Evolutionary conservation across 1,140 invertebrate species (phyloP).

Genomic region (Idris sp.): DNA sequence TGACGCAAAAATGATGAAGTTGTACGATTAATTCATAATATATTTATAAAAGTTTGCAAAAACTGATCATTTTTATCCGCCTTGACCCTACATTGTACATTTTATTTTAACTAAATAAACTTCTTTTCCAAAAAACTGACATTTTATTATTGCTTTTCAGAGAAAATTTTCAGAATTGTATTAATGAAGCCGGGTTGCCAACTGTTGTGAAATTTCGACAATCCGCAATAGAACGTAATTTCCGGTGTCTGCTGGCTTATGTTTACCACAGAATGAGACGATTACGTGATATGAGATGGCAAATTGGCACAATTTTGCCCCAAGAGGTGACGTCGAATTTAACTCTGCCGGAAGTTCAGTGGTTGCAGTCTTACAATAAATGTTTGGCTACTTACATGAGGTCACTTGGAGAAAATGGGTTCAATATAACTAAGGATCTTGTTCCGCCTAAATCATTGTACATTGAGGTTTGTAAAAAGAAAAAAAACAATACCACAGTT

Average conservation of each 20-base stretch:
- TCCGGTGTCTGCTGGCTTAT: conserved; percentile 93
- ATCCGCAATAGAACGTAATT: conserved; percentile 90
- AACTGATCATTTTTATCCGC: too few relatives aligned
- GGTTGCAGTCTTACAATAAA: conserved; percentile 93
- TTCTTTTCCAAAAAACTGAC: too few relatives aligned
- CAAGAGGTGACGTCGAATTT: conserved; percentile 89
- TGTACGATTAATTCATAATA: too few relatives aligned
- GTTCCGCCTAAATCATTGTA: conserved; percentile 94
- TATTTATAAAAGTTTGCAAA: too few relatives aligned
- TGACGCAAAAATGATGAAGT: too few relatives aligned
- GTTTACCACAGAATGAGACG: conserved; percentile 89
- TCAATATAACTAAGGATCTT: conserved; percentile 93
- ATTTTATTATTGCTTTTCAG: too few relatives aligned
- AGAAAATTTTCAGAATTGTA: too few relatives aligned
- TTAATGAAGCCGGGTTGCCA: too few relatives aligned
- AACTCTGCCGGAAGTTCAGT: conserved; percentile 89
- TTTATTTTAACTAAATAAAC: too few relatives aligned
- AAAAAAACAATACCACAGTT: too few relatives aligned
- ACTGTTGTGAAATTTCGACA: conserved; percentile 89
- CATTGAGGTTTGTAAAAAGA: conserved; percentile 84
- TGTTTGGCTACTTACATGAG: conserved; percentile 93
- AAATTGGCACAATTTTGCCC: conserved; percentile 94
- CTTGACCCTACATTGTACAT: too few relatives aligned
- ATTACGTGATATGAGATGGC: conserved; percentile 92
- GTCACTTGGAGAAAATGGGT: conserved; percentile 88